Base-by-base conservation (phyloP, 2,113 vertebrate genomes). In the Rostratula benghalensis region DNA sequence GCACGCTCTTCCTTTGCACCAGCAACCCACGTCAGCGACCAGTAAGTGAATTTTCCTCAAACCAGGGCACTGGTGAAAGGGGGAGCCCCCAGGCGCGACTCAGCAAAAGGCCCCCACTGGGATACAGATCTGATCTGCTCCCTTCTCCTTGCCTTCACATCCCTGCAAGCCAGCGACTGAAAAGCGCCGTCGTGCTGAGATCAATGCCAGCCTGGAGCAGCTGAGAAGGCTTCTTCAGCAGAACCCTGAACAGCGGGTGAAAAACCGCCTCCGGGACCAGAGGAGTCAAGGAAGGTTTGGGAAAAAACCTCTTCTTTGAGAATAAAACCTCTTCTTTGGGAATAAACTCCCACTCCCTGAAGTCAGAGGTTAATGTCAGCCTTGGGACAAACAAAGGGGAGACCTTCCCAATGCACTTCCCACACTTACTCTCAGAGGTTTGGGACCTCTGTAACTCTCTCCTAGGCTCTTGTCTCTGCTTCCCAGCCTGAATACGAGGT, bases 61-160 rank as follows among this genome's bases (percentile, higher is more conserved):
- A 22, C 15, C n/a, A 31, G 30, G 17, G 7, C 35, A 48, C 13
- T 0, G 2, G 35, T 1, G 1, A 43, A 54, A 46, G 13, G 24
- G n/a, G 43, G 31, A 90, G 25, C 20, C 23, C 31, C 31, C 7
- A 13, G 33, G 67, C 7, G 5, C 25, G 3, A 19, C n/a, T 31
- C 30, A 23, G 78, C 46, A 46, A 28, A 73, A 77, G 57, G 35
- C 64, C 31, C 31, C 28, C 11, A 2, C 18, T 16, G 57, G 13
- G 45, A 28, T 25, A 51, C 22, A 27, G 27, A 22, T 28, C 28
- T 37, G 27, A 22, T 28, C 28, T 37, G 35, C 24, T 28, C 10
- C 41, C 24, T 54, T 28, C 56, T 80, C 74, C 57, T 70, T 30
- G 16, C 57, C 39, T 37, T 68, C 39, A 8, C 17, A 2, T 39